These are phyloP conservation scores for Tubulanus polymorphus DNA, from an alignment of 2,888 invertebrate species.

Conservation along the genomic window DNA sequence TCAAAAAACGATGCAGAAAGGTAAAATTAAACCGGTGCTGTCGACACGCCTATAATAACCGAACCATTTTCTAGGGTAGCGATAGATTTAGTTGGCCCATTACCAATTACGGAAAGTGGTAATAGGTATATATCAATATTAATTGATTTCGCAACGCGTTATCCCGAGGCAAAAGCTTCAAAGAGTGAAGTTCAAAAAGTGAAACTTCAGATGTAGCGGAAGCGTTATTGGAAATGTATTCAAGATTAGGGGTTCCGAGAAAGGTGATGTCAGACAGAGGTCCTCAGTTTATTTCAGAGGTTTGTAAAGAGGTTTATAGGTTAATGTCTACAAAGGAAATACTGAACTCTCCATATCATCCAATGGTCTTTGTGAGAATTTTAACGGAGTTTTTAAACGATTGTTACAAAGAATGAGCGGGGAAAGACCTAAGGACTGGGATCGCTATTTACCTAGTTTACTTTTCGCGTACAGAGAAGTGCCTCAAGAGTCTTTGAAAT, in stretches of 20 bases:
- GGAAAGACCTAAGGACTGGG: slow-evolving; percentile 21
- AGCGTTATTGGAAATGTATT: slow-evolving; percentile 17
- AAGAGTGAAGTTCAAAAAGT: slow-evolving; percentile 10
- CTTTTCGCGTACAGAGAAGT: slow-evolving; percentile 21
- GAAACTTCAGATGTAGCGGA: slow-evolving; percentile 21
- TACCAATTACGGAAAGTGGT: slow-evolving; percentile 18
- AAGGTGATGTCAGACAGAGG: slow-evolving; percentile 22
- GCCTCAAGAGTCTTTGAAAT: neutral
- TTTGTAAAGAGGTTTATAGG: slow-evolving; percentile 16
- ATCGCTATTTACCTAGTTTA: slow-evolving; percentile 16
- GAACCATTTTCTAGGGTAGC: slow-evolving; percentile 19
- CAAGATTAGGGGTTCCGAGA: slow-evolving; percentile 16
- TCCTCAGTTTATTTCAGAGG: slow-evolving; percentile 21
- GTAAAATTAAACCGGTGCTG: slow-evolving; percentile 14
- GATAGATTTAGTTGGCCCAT: slow-evolving; percentile 25
- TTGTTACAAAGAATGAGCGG: slow-evolving; percentile 13
- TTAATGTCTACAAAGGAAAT: slow-evolving; percentile 16
- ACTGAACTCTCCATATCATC: slow-evolving; percentile 18
- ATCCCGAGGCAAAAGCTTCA: slow-evolving; percentile 17
- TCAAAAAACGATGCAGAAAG: slow-evolving; percentile 18
- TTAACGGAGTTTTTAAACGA: slow-evolving; percentile 16
- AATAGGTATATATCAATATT: slow-evolving; percentile 20
- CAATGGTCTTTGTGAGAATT: slow-evolving; percentile 20
- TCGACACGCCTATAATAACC: slow-evolving; percentile 19
- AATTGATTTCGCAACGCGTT: slow-evolving; percentile 21